phyloP scores from a whole-genome alignment of 2,888 invertebrate genomes.

The Drosophila austrosaltans region DNA sequence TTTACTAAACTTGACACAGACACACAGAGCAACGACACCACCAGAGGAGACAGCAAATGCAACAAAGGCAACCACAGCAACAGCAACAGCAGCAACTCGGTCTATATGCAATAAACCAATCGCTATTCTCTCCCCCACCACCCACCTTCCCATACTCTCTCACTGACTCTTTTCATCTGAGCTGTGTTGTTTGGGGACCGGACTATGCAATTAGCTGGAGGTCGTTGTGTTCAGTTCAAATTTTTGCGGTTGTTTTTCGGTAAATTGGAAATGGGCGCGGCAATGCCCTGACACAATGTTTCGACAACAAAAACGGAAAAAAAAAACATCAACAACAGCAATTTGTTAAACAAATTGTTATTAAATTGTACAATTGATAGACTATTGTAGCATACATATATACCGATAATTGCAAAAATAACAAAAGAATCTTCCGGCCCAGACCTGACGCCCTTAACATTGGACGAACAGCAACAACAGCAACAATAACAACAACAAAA shows the following conservation, averaged over 20 bases:
- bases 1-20: conserved; percentile 31
- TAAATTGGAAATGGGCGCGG: conserved; percentile 55
- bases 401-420: conserved; percentile 41
- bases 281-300: conserved; percentile 53
- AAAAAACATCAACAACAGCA: conserved; percentile 16
- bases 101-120: too few relatives aligned
- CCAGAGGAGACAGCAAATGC: conserved; percentile 3
- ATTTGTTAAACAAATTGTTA: conserved; percentile 66
- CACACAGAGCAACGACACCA: conserved; percentile 9
- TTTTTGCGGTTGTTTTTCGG: conserved; percentile 44
- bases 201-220: conserved; percentile 67
- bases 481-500: background rate
- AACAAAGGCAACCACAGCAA: conserved; percentile 24
- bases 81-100: conserved; percentile 39
- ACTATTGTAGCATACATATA: conserved; percentile 39
- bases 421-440: conserved; percentile 22
- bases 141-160: background rate
- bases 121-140: conserved; percentile 2
- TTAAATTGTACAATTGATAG: conserved; percentile 57
- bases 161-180: conserved; percentile 28
- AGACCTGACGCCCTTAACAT: conserved; percentile 37
- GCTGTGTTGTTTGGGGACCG: conserved; percentile 43
- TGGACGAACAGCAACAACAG: background rate
- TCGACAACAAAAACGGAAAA: conserved; percentile 42
- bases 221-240: conserved; percentile 59